A percentile compares a stretch with the other conserved stretches of the same genome.
Conservation (phyloP, 2,797 vertebrate genomes). For the Acipenser oxyrinchus region DNA sequence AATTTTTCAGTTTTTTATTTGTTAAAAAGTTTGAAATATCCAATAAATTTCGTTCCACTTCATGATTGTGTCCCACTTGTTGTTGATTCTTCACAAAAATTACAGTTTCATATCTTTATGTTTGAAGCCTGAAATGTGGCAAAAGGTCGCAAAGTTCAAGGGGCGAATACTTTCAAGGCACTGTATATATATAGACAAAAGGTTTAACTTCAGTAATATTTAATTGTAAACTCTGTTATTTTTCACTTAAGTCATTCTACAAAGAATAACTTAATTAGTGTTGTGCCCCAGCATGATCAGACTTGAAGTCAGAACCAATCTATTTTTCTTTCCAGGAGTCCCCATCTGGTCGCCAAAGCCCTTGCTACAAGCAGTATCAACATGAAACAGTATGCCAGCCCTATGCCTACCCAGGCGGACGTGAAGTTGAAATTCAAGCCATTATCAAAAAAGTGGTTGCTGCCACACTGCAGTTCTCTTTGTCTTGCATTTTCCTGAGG, state of each 20-base stretch:
- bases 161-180: too few relatives aligned
- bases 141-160: too few relatives aligned
- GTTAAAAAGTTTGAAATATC: too few relatives aligned
- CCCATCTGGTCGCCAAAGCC: slow-evolving; percentile 88
- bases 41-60: too few relatives aligned
- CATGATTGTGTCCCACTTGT: too few relatives aligned
- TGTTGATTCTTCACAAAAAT: too few relatives aligned
- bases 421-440: slow-evolving; percentile 98
- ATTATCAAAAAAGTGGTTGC: slow-evolving; percentile 92
- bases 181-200: too few relatives aligned
- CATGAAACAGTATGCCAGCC: slow-evolving; percentile 98
- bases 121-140: too few relatives aligned
- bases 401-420: slow-evolving; percentile 97
- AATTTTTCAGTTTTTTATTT: too few relatives aligned
- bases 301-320: neutral
- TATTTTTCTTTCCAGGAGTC: slow-evolving; percentile 68
- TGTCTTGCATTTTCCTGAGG: slow-evolving; percentile 95
- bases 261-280: neutral
- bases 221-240: neutral
- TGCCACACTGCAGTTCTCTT: slow-evolving; percentile 91
- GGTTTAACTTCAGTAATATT: neutral
- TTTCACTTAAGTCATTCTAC: neutral
- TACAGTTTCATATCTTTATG: too few relatives aligned
- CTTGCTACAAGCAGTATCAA: slow-evolving; percentile 96
- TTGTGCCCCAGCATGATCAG: neutral